These are phyloP conservation scores for Ginglymostoma cirratum DNA, from an alignment of 2,113 vertebrate genomes.

Conservation along the genomic window DNA sequence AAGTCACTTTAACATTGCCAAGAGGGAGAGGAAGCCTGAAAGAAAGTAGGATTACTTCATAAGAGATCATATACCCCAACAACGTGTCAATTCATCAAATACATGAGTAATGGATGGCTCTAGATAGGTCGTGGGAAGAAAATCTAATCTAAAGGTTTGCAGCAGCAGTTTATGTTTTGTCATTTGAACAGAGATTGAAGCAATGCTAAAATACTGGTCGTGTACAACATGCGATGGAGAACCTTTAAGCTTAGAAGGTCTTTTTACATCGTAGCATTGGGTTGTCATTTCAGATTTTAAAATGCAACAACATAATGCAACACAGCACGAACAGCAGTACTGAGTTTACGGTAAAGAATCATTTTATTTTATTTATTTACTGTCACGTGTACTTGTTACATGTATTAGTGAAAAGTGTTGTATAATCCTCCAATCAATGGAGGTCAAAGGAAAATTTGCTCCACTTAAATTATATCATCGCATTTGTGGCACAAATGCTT, in stretches of 20 bases:
- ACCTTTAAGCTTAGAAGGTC: background rate
- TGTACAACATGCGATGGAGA: background rate
- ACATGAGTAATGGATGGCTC: background rate
- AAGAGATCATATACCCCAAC: background rate
- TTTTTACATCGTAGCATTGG: background rate
- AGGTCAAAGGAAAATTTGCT: background rate
- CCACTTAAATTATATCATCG: background rate
- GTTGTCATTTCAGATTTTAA: background rate
- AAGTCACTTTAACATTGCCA: background rate
- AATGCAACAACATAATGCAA: background rate
- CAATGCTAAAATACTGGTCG: background rate
- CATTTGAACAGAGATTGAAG: background rate
- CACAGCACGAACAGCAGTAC: background rate
- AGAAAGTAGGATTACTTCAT: background rate
- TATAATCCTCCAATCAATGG: background rate
- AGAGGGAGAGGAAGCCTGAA: background rate
- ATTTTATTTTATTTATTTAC: no score
- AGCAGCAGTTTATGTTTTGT: no score
- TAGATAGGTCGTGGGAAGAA: no score
- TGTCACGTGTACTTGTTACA: no score
- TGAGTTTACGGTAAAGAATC: background rate
- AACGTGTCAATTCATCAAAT: background rate
- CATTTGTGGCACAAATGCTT: background rate
- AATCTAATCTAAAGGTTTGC: background rate
- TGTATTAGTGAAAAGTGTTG: no score